phyloP scores from a whole-genome alignment of 2,888 invertebrate genomes.

The Dione vanillae region DNA sequence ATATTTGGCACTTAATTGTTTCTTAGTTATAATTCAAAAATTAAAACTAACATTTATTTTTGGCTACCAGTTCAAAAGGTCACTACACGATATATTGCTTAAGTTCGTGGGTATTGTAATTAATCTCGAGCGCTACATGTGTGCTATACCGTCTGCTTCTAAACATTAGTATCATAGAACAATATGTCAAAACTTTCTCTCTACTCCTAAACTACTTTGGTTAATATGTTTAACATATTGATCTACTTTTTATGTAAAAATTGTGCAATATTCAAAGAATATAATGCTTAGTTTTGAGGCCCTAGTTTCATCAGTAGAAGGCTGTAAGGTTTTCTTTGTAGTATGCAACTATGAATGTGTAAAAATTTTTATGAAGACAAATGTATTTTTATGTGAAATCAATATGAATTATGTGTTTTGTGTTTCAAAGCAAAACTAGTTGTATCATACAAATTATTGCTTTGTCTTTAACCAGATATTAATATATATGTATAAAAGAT shows the following conservation, averaged over 20 bases:
- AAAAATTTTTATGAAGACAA: too few relatives aligned
- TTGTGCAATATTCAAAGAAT: neutral
- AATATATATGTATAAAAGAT: too few relatives aligned
- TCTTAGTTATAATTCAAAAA: neutral
- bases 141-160: conserved; percentile 8
- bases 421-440: too few relatives aligned
- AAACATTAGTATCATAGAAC: conserved; percentile 21
- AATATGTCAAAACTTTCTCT: conserved; percentile 36
- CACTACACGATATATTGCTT: conserved; percentile 36
- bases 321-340: too few relatives aligned
- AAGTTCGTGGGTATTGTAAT: conserved; percentile 41
- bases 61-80: neutral
- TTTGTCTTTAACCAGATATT: too few relatives aligned
- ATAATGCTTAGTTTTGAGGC: neutral
- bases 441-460: too few relatives aligned
- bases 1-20: neutral
- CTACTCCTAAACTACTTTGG: conserved; percentile 23
- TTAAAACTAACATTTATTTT: neutral
- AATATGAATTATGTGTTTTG: too few relatives aligned
- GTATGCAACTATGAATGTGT: too few relatives aligned
- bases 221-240: conserved; percentile 1
- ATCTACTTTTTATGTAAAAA: neutral
- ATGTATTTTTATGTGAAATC: too few relatives aligned
- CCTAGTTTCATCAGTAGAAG: too few relatives aligned
- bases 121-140: conserved; percentile 40